Percentiles rank a stretch among this genome's conserved stretches.
phyloP scores from a whole-genome alignment of 2,888 invertebrate genomes.

The Neelides folsomi region DNA sequence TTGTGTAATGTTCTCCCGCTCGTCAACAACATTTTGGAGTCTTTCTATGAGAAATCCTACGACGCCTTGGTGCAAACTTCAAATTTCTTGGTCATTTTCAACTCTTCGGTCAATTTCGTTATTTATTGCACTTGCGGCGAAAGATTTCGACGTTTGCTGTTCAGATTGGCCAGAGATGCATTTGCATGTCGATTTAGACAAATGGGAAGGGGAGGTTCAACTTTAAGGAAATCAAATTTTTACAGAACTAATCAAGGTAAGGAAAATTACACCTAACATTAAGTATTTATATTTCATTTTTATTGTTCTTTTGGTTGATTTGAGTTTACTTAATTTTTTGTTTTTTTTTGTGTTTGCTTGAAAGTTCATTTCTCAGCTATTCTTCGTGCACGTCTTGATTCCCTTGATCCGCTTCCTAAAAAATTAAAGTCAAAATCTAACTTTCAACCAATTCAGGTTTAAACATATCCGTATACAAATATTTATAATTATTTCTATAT shows the following conservation, averaged over 20 bases:
- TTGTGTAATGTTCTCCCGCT: constrained; percentile 79
- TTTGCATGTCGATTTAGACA: constrained; percentile 24
- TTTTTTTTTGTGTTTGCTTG: no score
- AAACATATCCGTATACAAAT: no score
- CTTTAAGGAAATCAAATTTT: constrained; percentile 27
- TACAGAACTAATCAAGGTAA: constrained; percentile 28
- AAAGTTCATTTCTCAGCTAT: no score
- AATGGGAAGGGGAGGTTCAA: constrained; percentile 10
- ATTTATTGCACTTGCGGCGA: constrained; percentile 97
- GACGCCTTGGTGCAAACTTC: constrained; percentile 64
- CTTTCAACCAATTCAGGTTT: neutral
- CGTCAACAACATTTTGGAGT: constrained; percentile 72
- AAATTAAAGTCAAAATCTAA: no score
- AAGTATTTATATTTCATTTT: no score
- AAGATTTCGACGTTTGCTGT: constrained; percentile 79
- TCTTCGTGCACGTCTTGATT: no score
- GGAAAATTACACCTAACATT: no score
- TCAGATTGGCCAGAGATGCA: constrained; percentile 37
- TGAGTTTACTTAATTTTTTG: no score
- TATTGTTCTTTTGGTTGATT: no score
- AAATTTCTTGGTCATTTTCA: constrained; percentile 87
- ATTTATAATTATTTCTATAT: no score
- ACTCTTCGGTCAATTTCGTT: constrained; percentile 93
- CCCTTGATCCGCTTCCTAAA: no score
- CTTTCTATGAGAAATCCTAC: constrained; percentile 53